Evolutionary conservation across 2,888 invertebrate genomes (phyloP).

Genomic region (Rhagophthalmus giganteus): DNA sequence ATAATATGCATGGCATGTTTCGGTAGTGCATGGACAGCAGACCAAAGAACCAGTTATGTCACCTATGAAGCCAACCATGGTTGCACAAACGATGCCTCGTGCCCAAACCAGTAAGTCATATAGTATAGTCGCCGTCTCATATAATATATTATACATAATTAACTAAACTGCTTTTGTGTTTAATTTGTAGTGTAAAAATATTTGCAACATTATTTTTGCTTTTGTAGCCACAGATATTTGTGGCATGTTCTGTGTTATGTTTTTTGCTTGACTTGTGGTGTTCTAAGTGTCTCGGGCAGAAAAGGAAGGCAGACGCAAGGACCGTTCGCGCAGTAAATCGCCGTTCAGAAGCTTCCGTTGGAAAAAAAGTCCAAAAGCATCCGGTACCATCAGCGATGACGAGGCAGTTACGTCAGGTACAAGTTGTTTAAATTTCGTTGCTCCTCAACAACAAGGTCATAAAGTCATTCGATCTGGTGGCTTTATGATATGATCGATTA

Average conservation of each 20-base stretch:
- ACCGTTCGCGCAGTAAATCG: constrained; percentile 89
- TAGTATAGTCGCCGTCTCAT: too few relatives aligned
- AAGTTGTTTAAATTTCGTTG: constrained; percentile 20
- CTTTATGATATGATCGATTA: too few relatives aligned
- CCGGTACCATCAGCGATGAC: constrained; percentile 78
- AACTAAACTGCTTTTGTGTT: constrained; percentile 2
- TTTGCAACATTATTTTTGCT: constrained; percentile 4
- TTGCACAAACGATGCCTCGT: constrained; percentile 23
- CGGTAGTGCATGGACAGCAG: constrained; percentile 51
- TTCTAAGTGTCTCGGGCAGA: constrained; percentile 49
- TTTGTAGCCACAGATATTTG: constrained; percentile 3
- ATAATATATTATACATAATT: too few relatives aligned
- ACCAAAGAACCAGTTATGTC: constrained; percentile 6
- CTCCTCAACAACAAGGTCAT: too few relatives aligned
- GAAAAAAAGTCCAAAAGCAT: constrained; percentile 74
- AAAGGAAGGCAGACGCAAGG: constrained; percentile 61
- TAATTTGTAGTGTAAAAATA: constrained; percentile 5
- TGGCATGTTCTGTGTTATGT: constrained; percentile 27
- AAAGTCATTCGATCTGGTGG: too few relatives aligned
- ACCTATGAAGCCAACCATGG: constrained; percentile 15
- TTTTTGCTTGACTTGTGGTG: constrained; percentile 39
- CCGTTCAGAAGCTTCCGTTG: constrained; percentile 92
- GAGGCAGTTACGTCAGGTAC: constrained; percentile 60
- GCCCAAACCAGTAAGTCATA: constrained; percentile 34
- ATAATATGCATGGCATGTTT: constrained; percentile 31